Base-by-base conservation (phyloP, 2,888 invertebrate genomes). In the Saturnia japonica region DNA sequence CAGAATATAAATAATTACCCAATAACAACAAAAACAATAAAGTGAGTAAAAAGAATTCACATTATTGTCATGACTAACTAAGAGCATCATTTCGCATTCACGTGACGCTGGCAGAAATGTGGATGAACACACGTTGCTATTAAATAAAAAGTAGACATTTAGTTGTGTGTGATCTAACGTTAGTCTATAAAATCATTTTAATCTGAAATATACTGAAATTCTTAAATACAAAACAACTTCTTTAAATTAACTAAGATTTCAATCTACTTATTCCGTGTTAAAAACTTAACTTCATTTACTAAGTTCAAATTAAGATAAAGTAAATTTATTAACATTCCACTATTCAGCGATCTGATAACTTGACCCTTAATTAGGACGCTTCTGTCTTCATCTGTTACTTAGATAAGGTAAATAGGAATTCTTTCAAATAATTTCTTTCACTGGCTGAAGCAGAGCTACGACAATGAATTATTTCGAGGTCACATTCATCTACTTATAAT, bases 311-410 rank as follows among this genome's bases (percentile, higher is more conserved):
- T 64, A 40, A 64, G 64, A 40, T 40, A 34, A n/a, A 34, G 40
- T 40, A 19, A 64, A 64, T 64, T 64, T 64, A 64, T 64, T 40
- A 40, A 40, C 64, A 40, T 6, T n/a, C 40, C 64, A 40, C 40
- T 60, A 28, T 60, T 60, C 40, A 64, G 40, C 40, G 16, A 19
- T 64, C 64, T 64, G 64, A 60, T 40, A 64, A 40, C 40, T 40
- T 64, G 57, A 64, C 64, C 64, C 40, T 64, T 64, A 64, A 64
- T 40, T 64, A 64, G 64, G 64, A 40, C 64, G 40, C 19, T 64
- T 34, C 64, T 64, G 22, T 64, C 64, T 64, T 40, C 40, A 40
- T 64, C 11, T 64, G 11, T 40, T 64, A 64, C n/a, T 40, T 4
- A 40, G 64, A 64, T 64, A 64, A 64, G 22, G 22, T 40, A 22